Base-by-base conservation (phyloP, 64 coral and sea anemone species). In the Acropora yongei region DNA sequence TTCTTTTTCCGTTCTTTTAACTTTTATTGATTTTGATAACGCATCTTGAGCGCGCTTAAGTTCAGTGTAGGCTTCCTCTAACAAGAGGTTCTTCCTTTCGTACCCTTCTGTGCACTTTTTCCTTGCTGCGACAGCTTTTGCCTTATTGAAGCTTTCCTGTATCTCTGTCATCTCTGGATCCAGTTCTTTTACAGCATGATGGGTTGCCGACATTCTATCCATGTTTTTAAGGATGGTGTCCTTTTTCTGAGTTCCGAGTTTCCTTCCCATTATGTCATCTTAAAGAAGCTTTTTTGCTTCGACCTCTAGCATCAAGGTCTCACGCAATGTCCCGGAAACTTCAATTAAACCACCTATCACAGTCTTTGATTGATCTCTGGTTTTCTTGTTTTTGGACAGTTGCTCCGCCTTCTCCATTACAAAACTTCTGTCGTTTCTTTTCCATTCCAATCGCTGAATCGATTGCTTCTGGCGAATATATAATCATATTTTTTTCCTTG, bases 41-140 rank as follows among this genome's bases (percentile, higher is more conserved):
- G 89, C 78, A 20, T 90, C 89, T 80, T 90, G 78, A 20, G 89
- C 89, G n/a, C 78, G 58, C 69, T 90, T 90, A 67, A 90, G 49
- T 69, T 90, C 78, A 5, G 77, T 81, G 78, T 90, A 90, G 44
- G 89, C 89, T 50, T 78, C 78, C 82, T 90, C 78, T 50, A 90
- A n/a, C 14, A 90, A 42, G 39, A 68, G 18, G 71, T 79, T 69
- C 61, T 79, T 80, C 48, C 44, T 49, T 11, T 68, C 16, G 13
- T 72, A 48, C 13, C n/a, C 17, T 10, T 49, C 50, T 72, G 16
- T 55, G 16, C 39, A 41, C 10, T 91, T 48, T 10, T 73, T 66
- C 47, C 84, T 73, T 14, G 74, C 84, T 74, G 42, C 65, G 4
- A 50, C 42, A 40, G 44, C 14, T 73, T 69, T 19, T 73, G 84